phyloP scores from a whole-genome alignment of 1,140 invertebrate genomes.

The Dreissena polymorpha region DNA sequence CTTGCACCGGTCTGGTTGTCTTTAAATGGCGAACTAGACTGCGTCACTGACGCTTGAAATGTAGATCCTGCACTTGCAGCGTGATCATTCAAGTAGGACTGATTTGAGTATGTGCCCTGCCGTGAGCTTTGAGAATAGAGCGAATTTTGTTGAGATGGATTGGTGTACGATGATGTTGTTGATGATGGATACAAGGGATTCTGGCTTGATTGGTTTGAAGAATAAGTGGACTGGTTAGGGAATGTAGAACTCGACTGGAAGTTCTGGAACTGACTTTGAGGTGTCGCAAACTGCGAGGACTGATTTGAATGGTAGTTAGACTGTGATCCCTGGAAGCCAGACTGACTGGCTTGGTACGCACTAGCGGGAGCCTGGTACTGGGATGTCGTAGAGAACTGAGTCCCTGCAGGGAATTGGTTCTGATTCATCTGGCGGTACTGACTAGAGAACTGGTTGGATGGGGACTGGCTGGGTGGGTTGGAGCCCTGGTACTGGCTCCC shows the following conservation, averaged over 20 bases:
- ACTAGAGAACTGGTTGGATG: constrained; percentile 47
- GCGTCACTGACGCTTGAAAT: constrained; percentile 45
- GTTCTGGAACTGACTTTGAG: constrained; percentile 54
- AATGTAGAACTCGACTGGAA: constrained; percentile 66
- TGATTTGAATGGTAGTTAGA: constrained; percentile 48
- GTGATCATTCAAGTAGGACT: constrained; percentile 40
- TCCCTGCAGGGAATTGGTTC: constrained; percentile 62
- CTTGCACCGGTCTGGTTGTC: constrained; percentile 55
- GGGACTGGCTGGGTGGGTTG: constrained; percentile 56
- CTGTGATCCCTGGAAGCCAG: constrained; percentile 31
- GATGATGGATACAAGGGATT: constrained; percentile 57
- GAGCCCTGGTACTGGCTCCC: constrained; percentile 63
- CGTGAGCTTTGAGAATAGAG: constrained; percentile 48
- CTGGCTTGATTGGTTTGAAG: constrained; percentile 58
- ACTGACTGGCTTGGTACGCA: constrained; percentile 35
- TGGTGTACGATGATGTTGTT: constrained; percentile 41
- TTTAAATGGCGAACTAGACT: constrained; percentile 46
- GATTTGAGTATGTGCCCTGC: constrained; percentile 38
- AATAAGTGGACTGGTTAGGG: constrained; percentile 65
- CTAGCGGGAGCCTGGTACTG: constrained; percentile 48
- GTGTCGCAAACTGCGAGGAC: constrained; percentile 53
- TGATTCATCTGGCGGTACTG: constrained; percentile 49
- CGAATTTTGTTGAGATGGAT: constrained; percentile 35
- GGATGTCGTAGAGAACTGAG: constrained; percentile 31
- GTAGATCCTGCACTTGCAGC: constrained; percentile 45